A percentile compares a stretch with the other conserved stretches of the same genome.
Conservation (phyloP, 2,113 vertebrate genomes). For the Esox niger region DNA sequence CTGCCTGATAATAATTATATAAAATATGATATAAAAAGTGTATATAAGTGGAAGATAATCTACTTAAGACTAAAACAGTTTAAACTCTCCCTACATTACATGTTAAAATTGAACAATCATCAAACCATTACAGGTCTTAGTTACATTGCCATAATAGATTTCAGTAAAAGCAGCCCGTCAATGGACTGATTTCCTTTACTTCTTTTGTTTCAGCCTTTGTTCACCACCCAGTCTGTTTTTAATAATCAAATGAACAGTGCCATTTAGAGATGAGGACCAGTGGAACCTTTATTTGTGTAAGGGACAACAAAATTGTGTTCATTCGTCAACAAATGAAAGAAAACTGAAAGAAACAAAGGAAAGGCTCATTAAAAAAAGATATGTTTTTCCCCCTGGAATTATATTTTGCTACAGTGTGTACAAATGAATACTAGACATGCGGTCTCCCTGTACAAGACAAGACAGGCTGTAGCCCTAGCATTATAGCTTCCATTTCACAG, state of each 20-base stretch:
- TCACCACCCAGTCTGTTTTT: slow-evolving; percentile 51
- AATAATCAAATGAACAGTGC: slow-evolving; percentile 67
- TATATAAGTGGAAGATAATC: slow-evolving; percentile 14
- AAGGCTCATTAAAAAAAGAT: too few species aligned
- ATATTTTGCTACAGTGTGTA: too few species aligned
- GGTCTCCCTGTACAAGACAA: too few species aligned
- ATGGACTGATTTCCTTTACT: slow-evolving; percentile 44
- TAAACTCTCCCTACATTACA: too few species aligned
- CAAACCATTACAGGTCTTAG: slow-evolving; percentile 44
- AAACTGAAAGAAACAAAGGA: too few species aligned
- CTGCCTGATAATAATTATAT: slow-evolving; percentile 40
- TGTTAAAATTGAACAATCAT: slow-evolving; percentile 44
- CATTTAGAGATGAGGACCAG: not conserved
- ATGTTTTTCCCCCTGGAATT: too few species aligned
- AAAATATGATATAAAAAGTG: too few species aligned
- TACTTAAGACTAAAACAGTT: too few species aligned
- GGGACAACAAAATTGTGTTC: slow-evolving; percentile 12
- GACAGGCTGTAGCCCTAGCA: not conserved
- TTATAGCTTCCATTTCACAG: not conserved
- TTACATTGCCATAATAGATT: slow-evolving; percentile 65
- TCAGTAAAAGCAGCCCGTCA: slow-evolving; percentile 32
- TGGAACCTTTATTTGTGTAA: not conserved
- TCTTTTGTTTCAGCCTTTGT: slow-evolving; percentile 53
- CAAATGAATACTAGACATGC: too few species aligned
- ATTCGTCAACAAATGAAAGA: too few species aligned